A percentile compares a stretch with the other conserved stretches of the same genome.
These are phyloP conservation scores for Psix sp. DNA, from an alignment of 1,140 invertebrate species.

Conservation along the genomic window DNA sequence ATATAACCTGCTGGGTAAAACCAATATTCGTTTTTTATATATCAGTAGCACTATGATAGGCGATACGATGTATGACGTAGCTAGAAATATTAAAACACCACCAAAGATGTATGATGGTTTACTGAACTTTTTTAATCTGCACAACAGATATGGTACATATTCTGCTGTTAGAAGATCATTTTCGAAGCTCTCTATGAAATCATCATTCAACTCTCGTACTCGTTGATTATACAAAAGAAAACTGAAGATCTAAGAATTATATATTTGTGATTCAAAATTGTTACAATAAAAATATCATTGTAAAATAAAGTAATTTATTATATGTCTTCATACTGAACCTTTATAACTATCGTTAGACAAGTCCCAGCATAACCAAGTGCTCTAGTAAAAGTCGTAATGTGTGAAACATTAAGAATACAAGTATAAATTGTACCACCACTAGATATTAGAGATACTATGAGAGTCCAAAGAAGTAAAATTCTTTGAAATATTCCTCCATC, in stretches of 20 bases:
- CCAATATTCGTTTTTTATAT: not conserved
- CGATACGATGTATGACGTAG: not conserved
- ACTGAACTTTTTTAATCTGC: not conserved
- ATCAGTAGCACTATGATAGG: not conserved
- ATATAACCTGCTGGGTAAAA: not conserved
- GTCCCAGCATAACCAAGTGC: not conserved
- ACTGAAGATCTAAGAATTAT: not conserved
- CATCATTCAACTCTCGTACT: constrained; percentile 1
- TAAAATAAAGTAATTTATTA: no score
- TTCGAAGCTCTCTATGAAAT: not conserved
- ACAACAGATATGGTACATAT: not conserved
- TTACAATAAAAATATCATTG: no score
- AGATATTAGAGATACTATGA: not conserved
- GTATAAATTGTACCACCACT: not conserved
- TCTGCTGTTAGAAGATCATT: not conserved
- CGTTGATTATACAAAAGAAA: not conserved
- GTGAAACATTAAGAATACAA: constrained; percentile 1
- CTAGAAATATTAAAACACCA: not conserved
- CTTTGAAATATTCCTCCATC: constrained; percentile 4
- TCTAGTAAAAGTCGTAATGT: not conserved
- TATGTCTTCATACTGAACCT: no score
- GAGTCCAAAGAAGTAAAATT: not conserved
- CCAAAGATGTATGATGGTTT: not conserved
- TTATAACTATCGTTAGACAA: not conserved
- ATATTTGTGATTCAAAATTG: not conserved